Evolutionary conservation across 2,113 vertebrate genomes (phyloP), one percentile per base, ranked within the genome.

Genomic region (Phaethornis superciliosus): DNA sequence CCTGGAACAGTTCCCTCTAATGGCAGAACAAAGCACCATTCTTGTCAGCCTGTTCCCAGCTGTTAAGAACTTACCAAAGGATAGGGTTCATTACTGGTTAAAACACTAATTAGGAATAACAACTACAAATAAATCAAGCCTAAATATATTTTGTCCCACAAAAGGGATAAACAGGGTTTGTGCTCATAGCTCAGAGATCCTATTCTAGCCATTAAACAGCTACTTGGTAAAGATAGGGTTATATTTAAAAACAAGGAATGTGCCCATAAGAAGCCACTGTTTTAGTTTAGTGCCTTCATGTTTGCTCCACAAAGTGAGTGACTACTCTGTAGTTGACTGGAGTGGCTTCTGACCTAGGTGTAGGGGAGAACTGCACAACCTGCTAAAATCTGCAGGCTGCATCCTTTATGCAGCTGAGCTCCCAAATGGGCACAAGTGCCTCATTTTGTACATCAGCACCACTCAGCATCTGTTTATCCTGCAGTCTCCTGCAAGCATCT

Each of bases 91-190:
- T 51, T 51, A 78, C 49, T 3, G 6, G 30, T 20, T 75, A 90
- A 81, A 94, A 88, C 60, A 83, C 7, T 14, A 46, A 58, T 63
- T 76, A 80, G 75, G 51, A 93, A 85, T 69, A 95, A 60, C 44
- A 90, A 65, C 65, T 80, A 85, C 77, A 93, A 95, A 96, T 79
- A 60, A 76, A 86, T 56, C 37, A 94, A 88, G 58, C n/a, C 69
- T 88, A 81, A 95, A 95, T 78, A 81, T 85, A 88, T 94, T 95
- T 90, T 68, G 85, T 81, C 40, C 91, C 85, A 93, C 79, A 81
- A 85, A 92, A 91, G 18, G 83, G 72, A 91, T 76, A 93, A 94
- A 75, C 33, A 90, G 32, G 47, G 65, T 82, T 88, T 82, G 58
- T 81, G 40, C 20, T 81, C 64, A 35, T 68, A 85, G 68, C 82